Conservation (phyloP, 2,113 vertebrate genomes). For the Paracanthobrama guichenoti region DNA sequence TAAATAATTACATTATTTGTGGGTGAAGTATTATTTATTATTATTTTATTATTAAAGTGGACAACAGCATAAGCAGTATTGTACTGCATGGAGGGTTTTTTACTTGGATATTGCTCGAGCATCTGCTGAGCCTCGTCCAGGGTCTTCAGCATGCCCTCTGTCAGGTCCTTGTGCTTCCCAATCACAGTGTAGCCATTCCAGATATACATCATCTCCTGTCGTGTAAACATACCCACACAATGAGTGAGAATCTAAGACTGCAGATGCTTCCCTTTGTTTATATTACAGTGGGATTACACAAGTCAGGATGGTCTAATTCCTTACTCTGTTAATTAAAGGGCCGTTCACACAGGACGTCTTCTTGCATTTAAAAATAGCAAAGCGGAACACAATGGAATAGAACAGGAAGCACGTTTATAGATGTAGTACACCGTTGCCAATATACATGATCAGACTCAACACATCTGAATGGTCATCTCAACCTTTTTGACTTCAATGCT, state of each 20-base stretch:
- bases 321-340: constrained; percentile 10
- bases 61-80: background rate
- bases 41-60: background rate
- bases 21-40: background rate
- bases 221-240: constrained; percentile 37
- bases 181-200: constrained; percentile 98
- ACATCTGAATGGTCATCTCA: background rate
- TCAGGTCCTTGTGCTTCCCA: constrained; percentile 90
- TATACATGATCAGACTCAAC: background rate
- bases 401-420: constrained; percentile 14
- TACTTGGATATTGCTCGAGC: constrained; percentile 84
- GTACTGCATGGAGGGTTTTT: background rate
- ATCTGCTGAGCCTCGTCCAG: constrained; percentile 83
- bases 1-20: background rate
- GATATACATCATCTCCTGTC: constrained; percentile 99
- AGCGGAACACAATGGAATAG: background rate
- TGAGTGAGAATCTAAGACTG: background rate
- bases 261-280: constrained; percentile 32
- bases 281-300: background rate
- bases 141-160: constrained; percentile 89
- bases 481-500: too few species aligned
- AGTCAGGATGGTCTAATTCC: constrained; percentile 6
- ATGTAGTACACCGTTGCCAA: background rate
- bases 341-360: background rate
- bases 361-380: constrained; percentile 1